These are phyloP conservation scores for Odontomachus brunneus DNA, from an alignment of 1,140 invertebrate species.

Conservation along the genomic window DNA sequence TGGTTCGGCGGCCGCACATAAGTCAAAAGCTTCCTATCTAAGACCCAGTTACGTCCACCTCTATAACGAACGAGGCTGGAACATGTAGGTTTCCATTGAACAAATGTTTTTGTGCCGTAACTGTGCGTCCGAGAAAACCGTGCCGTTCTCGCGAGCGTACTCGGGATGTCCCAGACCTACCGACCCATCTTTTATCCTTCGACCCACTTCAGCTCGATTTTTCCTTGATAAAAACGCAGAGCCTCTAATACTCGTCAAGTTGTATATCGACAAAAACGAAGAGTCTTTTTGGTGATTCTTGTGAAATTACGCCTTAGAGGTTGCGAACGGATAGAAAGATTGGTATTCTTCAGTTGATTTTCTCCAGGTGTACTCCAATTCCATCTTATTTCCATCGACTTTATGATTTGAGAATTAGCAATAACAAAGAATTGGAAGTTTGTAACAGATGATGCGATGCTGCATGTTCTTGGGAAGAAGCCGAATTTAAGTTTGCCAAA, in stretches of 20 bases:
- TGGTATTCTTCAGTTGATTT: neutral
- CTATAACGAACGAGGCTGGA: conserved; percentile 19
- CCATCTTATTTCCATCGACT: too few species aligned
- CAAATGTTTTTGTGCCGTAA: conserved; percentile 38
- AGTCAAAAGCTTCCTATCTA: conserved; percentile 49
- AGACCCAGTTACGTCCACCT: conserved; percentile 37
- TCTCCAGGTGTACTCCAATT: too few species aligned
- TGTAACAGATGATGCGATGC: neutral
- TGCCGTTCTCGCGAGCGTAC: conserved; percentile 5
- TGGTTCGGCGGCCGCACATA: conserved; percentile 25
- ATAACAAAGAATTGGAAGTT: neutral
- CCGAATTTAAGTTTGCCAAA: neutral
- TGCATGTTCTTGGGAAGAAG: neutral
- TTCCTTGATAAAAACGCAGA: neutral
- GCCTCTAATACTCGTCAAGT: neutral
- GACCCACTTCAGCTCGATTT: neutral
- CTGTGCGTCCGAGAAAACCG: neutral
- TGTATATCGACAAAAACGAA: neutral
- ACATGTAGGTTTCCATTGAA: conserved; percentile 49
- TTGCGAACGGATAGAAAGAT: neutral
- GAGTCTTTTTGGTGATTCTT: neutral
- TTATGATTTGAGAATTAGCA: too few species aligned
- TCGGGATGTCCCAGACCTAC: conserved; percentile 14
- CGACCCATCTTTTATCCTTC: conserved; percentile 1
- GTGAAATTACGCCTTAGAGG: too few species aligned